These are phyloP conservation scores for Oscheius sp. DNA, from an alignment of 1,140 invertebrate genomes.

Conservation along the genomic window DNA sequence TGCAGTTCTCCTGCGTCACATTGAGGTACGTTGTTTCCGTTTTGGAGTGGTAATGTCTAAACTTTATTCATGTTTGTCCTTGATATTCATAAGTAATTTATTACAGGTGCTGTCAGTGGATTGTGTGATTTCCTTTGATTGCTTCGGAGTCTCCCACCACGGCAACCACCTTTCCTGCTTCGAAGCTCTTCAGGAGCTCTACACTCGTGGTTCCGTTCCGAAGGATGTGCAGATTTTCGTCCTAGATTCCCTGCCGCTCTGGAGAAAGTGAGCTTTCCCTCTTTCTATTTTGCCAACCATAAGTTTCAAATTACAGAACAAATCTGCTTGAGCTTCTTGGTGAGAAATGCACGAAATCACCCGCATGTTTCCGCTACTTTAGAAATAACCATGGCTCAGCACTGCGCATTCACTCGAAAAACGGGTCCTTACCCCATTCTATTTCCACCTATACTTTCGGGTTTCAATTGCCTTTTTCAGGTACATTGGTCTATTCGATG, in stretches of 20 bases:
- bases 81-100: too few species aligned
- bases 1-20: slow-evolving; percentile 13
- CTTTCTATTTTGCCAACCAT: neutral
- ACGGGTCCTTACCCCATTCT: slow-evolving; percentile 71
- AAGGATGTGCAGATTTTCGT: slow-evolving; percentile 49
- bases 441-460: slow-evolving; percentile 70
- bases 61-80: neutral
- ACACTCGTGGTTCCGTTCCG: slow-evolving; percentile 44
- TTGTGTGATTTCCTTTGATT: slow-evolving; percentile 82
- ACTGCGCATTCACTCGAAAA: slow-evolving; percentile 76
- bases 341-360: neutral
- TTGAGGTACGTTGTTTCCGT: slow-evolving; percentile 4
- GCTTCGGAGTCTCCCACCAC: slow-evolving; percentile 82
- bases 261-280: slow-evolving; percentile 75
- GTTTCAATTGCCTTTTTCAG: slow-evolving; percentile 1
- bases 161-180: slow-evolving; percentile 75
- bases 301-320: neutral
- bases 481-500: slow-evolving; percentile 55
- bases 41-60: too few species aligned
- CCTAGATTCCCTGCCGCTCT: slow-evolving; percentile 43
- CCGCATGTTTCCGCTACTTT: neutral
- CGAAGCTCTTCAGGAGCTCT: slow-evolving; percentile 42
- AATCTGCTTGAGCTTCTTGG: neutral
- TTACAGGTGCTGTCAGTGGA: slow-evolving; percentile 68
- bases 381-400: slow-evolving; percentile 44